phyloP scores from a whole-genome alignment of 2,113 vertebrate species.

The Psettodes erumei region DNA sequence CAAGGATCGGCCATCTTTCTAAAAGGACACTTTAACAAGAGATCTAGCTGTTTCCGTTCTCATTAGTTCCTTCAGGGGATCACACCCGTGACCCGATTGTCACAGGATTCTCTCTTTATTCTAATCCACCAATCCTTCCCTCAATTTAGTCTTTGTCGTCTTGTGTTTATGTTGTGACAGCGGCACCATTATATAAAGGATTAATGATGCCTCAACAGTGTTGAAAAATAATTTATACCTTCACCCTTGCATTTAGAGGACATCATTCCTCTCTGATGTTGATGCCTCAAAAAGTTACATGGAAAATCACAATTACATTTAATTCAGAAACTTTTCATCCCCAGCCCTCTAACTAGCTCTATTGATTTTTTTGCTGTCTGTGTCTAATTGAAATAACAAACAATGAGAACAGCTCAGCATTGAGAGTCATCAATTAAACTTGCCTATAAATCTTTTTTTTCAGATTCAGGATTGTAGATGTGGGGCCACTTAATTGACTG shows the following conservation, averaged over 20 bases:
- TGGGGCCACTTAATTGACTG: neutral
- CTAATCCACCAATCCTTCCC: neutral
- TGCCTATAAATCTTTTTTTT: neutral
- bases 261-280: neutral
- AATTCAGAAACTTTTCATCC: slow-evolving; percentile 6
- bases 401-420: neutral
- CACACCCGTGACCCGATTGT: slow-evolving; percentile 20
- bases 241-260: slow-evolving; percentile 11
- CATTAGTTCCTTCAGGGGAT: slow-evolving; percentile 33
- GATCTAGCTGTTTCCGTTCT: slow-evolving; percentile 9
- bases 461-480: no score
- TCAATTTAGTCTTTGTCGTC: neutral
- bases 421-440: neutral
- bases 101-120: neutral
- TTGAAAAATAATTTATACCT: neutral
- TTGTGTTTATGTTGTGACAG: slow-evolving; percentile 9
- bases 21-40: slow-evolving; percentile 26
- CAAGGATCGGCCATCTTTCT: neutral
- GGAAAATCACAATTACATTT: neutral
- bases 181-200: slow-evolving; percentile 1
- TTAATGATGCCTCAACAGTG: neutral
- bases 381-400: slow-evolving; percentile 8
- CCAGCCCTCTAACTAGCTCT: neutral
- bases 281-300: neutral
- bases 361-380: neutral